Percentiles rank a stretch among this genome's conserved stretches.
These are phyloP conservation scores for Tinea semifulvella DNA, from an alignment of 2,888 invertebrate genomes.

Conservation along the genomic window DNA sequence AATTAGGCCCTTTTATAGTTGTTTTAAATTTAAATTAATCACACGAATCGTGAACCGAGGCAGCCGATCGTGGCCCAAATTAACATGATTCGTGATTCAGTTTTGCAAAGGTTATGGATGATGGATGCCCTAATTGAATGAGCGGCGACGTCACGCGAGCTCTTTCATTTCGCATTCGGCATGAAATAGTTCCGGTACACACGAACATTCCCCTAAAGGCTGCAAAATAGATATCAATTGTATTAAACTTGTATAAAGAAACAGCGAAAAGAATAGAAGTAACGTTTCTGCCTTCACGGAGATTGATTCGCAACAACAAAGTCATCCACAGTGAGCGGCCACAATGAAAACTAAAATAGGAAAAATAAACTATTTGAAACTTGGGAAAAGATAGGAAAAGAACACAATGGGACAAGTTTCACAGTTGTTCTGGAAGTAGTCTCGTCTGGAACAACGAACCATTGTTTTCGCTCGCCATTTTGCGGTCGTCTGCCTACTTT, in stretches of 20 bases:
- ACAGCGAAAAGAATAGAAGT: too few relatives aligned
- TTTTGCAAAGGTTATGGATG: conserved; percentile 7
- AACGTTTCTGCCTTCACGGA: conserved; percentile 6
- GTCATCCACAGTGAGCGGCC: not conserved
- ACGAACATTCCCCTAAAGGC: too few relatives aligned
- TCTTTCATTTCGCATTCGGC: conserved; percentile 1
- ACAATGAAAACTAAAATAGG: conserved; percentile 17
- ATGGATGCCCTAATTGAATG: conserved; percentile 1
- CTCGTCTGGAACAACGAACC: conserved; percentile 35
- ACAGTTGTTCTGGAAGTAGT: not conserved
- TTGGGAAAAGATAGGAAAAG: conserved; percentile 41
- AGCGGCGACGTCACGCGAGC: conserved; percentile 6
- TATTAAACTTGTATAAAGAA: too few relatives aligned
- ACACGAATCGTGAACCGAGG: too few relatives aligned
- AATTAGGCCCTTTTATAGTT: conserved; percentile 33
- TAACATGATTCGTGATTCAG: not conserved
- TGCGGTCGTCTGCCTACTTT: conserved; percentile 46
- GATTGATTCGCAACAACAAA: conserved; percentile 11
- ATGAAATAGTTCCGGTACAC: not conserved
- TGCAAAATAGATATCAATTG: too few relatives aligned
- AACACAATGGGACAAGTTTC: conserved; percentile 43
- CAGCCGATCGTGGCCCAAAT: too few relatives aligned
- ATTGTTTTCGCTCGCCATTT: conserved; percentile 46
- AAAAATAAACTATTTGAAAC: conserved; percentile 38
- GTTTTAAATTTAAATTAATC: conserved; percentile 25